phyloP scores from a whole-genome alignment of 2,888 invertebrate species.

The Nemotelus nigrinus region DNA sequence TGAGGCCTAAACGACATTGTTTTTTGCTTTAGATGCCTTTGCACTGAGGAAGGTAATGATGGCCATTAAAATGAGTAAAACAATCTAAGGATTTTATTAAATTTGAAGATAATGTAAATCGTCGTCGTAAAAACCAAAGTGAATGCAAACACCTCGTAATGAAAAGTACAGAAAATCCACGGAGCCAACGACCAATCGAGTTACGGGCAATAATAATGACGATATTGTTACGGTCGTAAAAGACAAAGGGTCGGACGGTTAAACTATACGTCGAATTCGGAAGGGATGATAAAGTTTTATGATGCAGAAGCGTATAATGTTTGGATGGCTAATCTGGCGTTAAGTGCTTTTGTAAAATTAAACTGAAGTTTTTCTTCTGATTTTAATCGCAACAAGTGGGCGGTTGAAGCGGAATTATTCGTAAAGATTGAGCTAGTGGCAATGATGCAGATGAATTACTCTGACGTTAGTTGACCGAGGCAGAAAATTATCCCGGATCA shows the following conservation, averaged over 20 bases:
- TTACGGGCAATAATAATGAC: constrained; percentile 1
- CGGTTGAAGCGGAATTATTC: background rate
- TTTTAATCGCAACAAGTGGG: constrained; percentile 11
- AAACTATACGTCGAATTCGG: background rate
- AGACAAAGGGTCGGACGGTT: constrained; percentile 1
- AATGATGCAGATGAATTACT: no score
- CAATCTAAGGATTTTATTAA: constrained; percentile 25
- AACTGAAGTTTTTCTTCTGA: background rate
- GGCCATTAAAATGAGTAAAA: constrained; percentile 19
- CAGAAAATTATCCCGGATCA: no score
- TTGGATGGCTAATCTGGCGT: background rate
- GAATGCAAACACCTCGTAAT: constrained; percentile 24
- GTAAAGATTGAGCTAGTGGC: no score
- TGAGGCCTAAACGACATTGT: background rate
- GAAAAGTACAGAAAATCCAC: background rate
- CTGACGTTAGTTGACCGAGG: no score
- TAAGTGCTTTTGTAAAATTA: background rate
- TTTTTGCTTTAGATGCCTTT: constrained; percentile 8
- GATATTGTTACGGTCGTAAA: background rate
- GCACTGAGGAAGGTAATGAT: background rate
- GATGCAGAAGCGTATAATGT: background rate
- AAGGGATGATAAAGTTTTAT: constrained; percentile 15
- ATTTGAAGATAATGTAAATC: constrained; percentile 32
- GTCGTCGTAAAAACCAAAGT: constrained; percentile 14
- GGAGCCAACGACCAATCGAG: background rate